Evolutionary conservation across 2,113 vertebrate genomes (phyloP).

Genomic region (Spea bombifrons): DNA sequence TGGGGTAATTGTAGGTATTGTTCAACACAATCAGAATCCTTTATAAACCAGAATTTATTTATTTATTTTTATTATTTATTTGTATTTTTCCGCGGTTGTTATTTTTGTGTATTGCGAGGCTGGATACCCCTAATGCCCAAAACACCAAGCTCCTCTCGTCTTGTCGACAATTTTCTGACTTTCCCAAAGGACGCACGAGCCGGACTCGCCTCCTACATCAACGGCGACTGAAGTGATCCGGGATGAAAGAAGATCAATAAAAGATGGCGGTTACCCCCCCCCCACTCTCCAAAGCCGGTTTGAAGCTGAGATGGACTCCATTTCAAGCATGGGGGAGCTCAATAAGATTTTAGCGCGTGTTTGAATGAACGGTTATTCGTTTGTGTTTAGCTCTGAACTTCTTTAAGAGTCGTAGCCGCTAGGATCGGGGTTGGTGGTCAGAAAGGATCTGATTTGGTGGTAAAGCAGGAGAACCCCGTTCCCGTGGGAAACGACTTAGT

Average conservation of each 20-base stretch:
- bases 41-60: too few species aligned
- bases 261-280: slow-evolving; percentile 81
- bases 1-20: not conserved
- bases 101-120: slow-evolving; percentile 71
- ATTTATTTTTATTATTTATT: too few species aligned
- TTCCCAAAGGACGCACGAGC: slow-evolving; percentile 80
- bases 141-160: slow-evolving; percentile 62
- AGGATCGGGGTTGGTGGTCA: slow-evolving; percentile 72
- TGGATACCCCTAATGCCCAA: slow-evolving; percentile 69
- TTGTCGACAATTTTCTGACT: slow-evolving; percentile 67
- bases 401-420: slow-evolving; percentile 74
- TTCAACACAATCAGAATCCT: too few species aligned
- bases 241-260: slow-evolving; percentile 98
- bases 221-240: slow-evolving; percentile 87
- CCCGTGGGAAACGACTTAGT: too few species aligned
- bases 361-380: slow-evolving; percentile 70
- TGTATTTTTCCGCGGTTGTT: not conserved
- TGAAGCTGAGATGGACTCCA: slow-evolving; percentile 77
- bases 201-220: slow-evolving; percentile 89
- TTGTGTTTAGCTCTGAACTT: slow-evolving; percentile 74
- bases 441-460: slow-evolving; percentile 76
- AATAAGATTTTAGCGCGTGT: slow-evolving; percentile 75
- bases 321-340: slow-evolving; percentile 77
- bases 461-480: slow-evolving; percentile 61
- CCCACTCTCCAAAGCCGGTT: slow-evolving; percentile 82